Percentiles rank a stretch among this genome's conserved stretches.
Conservation (phyloP, 2,888 invertebrate genomes). For the Deilephila elpenor region DNA sequence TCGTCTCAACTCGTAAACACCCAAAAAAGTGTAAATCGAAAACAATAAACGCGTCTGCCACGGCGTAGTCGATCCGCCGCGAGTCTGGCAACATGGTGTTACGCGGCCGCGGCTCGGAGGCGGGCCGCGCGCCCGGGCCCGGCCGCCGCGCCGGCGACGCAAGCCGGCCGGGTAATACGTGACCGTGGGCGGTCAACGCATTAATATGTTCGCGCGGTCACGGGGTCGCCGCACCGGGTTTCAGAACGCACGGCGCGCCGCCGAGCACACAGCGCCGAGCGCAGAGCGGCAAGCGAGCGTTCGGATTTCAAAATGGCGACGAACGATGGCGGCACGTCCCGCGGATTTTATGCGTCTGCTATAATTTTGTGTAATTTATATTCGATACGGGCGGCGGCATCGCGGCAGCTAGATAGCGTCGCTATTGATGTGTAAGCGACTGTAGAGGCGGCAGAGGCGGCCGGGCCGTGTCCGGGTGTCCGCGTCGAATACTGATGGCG, state of each 20-base stretch:
- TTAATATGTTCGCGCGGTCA: conserved; percentile 80
- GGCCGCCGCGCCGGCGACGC: conserved; percentile 57
- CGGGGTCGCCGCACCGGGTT: conserved; percentile 75
- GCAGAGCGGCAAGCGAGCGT: conserved; percentile 44
- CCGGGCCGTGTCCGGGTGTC: conserved; percentile 70
- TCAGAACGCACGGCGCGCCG: conserved; percentile 55
- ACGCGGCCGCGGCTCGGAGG: conserved; percentile 49
- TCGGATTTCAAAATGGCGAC: conserved; percentile 66
- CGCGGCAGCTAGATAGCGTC: conserved; percentile 72
- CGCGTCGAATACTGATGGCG: conserved; percentile 70
- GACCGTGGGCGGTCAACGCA: conserved; percentile 80
- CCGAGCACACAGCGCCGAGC: conserved; percentile 35
- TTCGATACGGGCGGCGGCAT: conserved; percentile 65
- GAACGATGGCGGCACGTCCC: conserved; percentile 55
- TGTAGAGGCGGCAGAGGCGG: conserved; percentile 46
- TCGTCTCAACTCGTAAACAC: conserved; percentile 74
- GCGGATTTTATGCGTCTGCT: conserved; percentile 70
- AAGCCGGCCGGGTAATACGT: conserved; percentile 63
- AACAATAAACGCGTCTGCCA: conserved; percentile 78
- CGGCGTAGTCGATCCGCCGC: conserved; percentile 49
- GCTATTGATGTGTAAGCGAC: conserved; percentile 69
- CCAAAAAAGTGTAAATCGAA: conserved; percentile 77
- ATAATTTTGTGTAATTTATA: conserved; percentile 80
- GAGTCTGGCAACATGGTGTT: conserved; percentile 58
- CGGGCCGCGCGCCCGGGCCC: conserved; percentile 43